These are phyloP conservation scores for Falco punctatus DNA, from an alignment of 2,113 vertebrate species.

Conservation along the genomic window DNA sequence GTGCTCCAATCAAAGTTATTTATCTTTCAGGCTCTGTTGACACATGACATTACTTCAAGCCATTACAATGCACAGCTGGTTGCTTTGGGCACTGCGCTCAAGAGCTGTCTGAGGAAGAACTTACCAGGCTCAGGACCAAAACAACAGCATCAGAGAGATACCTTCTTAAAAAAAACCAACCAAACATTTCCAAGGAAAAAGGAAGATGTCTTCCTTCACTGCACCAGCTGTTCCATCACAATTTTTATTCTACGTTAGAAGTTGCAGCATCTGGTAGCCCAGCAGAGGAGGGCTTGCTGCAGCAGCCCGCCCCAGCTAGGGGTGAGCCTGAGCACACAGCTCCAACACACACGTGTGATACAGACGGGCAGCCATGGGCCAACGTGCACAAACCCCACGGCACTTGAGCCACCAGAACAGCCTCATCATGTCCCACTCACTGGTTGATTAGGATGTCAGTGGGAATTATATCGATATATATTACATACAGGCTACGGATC, in stretches of 20 bases:
- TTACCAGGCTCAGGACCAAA: not conserved
- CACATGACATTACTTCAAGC: not conserved
- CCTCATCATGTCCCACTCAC: rapidly evolving
- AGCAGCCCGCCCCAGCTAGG: not conserved
- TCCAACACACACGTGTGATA: rapidly evolving
- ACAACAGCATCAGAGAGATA: not conserved
- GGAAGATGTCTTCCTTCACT: not conserved
- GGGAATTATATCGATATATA: not conserved
- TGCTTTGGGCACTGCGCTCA: not conserved
- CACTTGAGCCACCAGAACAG: not conserved
- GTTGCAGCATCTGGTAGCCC: not conserved
- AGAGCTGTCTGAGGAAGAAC: not conserved
- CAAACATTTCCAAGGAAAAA: not conserved
- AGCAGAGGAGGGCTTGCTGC: not conserved
- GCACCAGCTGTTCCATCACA: not conserved
- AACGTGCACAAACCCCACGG: not conserved
- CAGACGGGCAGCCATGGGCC: not conserved
- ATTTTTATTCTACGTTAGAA: not conserved
- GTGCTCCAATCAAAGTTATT: not conserved
- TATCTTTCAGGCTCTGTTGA: not conserved
- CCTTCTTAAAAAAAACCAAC: not conserved
- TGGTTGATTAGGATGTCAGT: not conserved
- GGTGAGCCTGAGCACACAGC: not conserved
- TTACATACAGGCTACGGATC: not conserved
- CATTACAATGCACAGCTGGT: not conserved